A percentile compares a stretch with the other conserved stretches of the same genome.
These are phyloP conservation scores for Oriolus oriolus DNA, from an alignment of 2,113 vertebrate genomes.

Conservation along the genomic window DNA sequence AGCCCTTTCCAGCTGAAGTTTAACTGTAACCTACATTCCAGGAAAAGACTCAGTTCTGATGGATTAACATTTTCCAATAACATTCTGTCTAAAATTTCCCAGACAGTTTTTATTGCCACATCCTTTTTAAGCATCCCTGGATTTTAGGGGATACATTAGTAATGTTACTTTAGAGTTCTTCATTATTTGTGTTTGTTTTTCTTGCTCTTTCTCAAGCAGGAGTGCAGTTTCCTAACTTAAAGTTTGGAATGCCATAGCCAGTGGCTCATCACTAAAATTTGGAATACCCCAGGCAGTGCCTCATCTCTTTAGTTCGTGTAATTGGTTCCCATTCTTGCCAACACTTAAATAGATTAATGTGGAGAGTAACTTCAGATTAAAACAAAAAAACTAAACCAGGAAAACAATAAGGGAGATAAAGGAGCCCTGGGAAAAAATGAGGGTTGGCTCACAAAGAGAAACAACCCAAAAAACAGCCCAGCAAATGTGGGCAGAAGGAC, in stretches of 20 bases:
- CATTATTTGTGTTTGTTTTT: not conserved
- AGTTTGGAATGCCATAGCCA: not conserved
- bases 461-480: not conserved
- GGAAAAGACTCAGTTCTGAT: not conserved
- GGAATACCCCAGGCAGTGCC: not conserved
- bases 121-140: not conserved
- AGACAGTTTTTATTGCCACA: not conserved
- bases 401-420: not conserved
- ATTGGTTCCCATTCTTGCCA: not conserved
- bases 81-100: not conserved
- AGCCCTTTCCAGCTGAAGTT: not conserved
- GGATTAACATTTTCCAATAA: constrained; percentile 24
- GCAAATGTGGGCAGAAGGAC: not conserved
- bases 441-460: not conserved
- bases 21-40: not conserved
- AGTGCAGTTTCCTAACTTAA: not conserved
- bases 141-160: not conserved
- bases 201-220: not conserved
- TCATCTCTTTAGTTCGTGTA: fast-evolving
- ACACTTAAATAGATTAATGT: not conserved
- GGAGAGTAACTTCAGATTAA: not conserved
- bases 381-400: not conserved
- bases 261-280: not conserved
- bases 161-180: not conserved
- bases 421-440: not conserved